A percentile compares a stretch with the other conserved stretches of the same genome.
These are phyloP conservation scores for Ciconia stormi DNA, from an alignment of 2,113 vertebrate genomes.

Conservation along the genomic window DNA sequence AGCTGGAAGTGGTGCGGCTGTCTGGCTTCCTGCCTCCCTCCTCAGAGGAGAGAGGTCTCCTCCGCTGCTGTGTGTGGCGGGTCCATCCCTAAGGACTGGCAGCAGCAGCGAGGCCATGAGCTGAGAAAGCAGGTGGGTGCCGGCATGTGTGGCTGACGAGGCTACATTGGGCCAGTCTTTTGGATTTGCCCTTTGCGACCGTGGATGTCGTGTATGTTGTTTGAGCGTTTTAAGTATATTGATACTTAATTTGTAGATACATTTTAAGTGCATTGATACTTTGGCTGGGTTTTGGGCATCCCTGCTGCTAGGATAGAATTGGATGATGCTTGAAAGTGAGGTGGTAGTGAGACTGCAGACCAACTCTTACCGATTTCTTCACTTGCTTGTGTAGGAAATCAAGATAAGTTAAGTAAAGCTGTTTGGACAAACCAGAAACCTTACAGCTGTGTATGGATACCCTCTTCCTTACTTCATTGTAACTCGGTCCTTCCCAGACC, in stretches of 20 bases:
- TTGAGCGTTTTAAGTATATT: background rate
- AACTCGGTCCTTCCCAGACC: background rate
- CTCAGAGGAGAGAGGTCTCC: background rate
- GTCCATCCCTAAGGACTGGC: fast-evolving
- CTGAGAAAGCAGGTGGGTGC: background rate
- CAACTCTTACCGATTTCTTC: background rate
- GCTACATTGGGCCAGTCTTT: fast-evolving
- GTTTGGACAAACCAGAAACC: background rate
- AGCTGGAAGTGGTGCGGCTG: background rate
- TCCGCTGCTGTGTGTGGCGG: fast-evolving
- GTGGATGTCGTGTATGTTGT: fast-evolving
- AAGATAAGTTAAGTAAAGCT: background rate
- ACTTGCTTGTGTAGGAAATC: background rate
- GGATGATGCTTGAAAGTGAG: background rate
- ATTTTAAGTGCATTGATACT: background rate
- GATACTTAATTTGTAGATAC: background rate
- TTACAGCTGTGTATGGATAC: background rate
- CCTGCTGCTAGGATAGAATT: background rate
- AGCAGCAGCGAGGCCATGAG: fast-evolving
- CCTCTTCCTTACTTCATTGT: background rate
- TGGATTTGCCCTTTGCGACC: background rate
- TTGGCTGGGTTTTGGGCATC: background rate
- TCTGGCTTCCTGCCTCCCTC: background rate
- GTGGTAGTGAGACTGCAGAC: background rate
- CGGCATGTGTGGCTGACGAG: fast-evolving